These are phyloP conservation scores for Rhinoraja longicauda DNA, from an alignment of 2,797 vertebrate genomes.

Conservation along the genomic window DNA sequence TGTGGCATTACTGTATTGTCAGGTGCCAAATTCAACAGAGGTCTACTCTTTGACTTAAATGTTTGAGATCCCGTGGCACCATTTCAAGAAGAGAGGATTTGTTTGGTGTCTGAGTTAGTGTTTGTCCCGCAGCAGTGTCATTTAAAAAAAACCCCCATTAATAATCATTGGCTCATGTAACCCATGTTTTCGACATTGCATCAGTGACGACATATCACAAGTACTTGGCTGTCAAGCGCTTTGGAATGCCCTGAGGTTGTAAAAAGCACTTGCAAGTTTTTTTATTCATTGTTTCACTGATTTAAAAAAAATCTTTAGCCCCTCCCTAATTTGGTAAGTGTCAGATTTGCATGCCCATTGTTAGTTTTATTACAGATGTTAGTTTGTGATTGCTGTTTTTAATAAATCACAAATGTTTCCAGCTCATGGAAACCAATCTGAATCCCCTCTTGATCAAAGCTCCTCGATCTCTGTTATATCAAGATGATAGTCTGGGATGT, in stretches of 20 bases:
- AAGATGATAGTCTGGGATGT: background rate
- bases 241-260: background rate
- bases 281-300: background rate
- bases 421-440: background rate
- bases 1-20: background rate
- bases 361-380: slow-evolving; percentile 1
- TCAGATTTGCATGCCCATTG: background rate
- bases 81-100: background rate
- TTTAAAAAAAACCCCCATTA: background rate
- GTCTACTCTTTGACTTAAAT: background rate
- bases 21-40: background rate
- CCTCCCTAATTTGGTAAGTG: background rate
- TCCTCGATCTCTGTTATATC: background rate
- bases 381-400: background rate
- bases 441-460: background rate
- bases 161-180: too few relatives aligned
- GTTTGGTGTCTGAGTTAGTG: background rate
- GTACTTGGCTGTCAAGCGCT: background rate
- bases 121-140: background rate
- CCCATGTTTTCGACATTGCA: background rate
- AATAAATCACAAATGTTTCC: background rate
- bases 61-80: background rate
- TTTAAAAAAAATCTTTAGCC: background rate
- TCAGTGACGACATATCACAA: background rate
- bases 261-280: background rate